Evolutionary conservation across 2,888 invertebrate species (phyloP).

Genomic region (Cyrtodaria siliqua): DNA sequence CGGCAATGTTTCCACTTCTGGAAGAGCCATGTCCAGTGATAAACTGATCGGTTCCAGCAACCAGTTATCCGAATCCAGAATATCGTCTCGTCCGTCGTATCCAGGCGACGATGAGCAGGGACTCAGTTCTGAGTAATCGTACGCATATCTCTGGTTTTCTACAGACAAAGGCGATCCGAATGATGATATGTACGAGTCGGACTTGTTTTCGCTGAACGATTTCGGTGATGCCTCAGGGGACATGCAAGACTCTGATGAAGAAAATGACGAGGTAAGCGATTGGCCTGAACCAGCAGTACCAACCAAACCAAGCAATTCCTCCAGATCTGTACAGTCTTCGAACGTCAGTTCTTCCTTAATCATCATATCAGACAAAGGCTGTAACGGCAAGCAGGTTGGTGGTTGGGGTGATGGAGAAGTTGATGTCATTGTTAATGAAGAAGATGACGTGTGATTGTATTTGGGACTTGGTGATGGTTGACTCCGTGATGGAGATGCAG

Average conservation of each 20-base stretch:
- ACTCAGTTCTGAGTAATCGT: constrained; percentile 32
- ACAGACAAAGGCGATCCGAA: constrained; percentile 34
- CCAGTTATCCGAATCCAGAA: constrained; percentile 68
- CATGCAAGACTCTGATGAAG: constrained; percentile 22
- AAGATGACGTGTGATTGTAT: not conserved
- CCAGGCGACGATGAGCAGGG: constrained; percentile 58
- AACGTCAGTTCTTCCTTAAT: constrained; percentile 50
- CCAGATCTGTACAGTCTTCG: constrained; percentile 66
- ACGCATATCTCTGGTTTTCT: constrained; percentile 35
- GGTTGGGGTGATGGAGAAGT: constrained; percentile 30
- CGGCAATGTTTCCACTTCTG: constrained; percentile 36
- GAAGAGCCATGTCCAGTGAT: constrained; percentile 60
- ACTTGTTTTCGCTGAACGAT: constrained; percentile 9
- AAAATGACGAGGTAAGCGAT: constrained; percentile 17
- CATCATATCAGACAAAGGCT: constrained; percentile 11
- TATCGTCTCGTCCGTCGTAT: constrained; percentile 63
- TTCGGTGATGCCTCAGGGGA: constrained; percentile 43
- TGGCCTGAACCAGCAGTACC: constrained; percentile 43
- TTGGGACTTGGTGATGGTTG: not conserved
- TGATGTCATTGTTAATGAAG: constrained; percentile 10
- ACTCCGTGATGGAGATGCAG: constrained; percentile 28
- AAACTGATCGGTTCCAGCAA: constrained; percentile 66
- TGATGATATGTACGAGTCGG: constrained; percentile 32
- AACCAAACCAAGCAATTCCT: constrained; percentile 69
- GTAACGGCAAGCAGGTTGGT: constrained; percentile 22